Conservation (phyloP, 1,140 invertebrate genomes). For the Choristoneura fumiferana region DNA sequence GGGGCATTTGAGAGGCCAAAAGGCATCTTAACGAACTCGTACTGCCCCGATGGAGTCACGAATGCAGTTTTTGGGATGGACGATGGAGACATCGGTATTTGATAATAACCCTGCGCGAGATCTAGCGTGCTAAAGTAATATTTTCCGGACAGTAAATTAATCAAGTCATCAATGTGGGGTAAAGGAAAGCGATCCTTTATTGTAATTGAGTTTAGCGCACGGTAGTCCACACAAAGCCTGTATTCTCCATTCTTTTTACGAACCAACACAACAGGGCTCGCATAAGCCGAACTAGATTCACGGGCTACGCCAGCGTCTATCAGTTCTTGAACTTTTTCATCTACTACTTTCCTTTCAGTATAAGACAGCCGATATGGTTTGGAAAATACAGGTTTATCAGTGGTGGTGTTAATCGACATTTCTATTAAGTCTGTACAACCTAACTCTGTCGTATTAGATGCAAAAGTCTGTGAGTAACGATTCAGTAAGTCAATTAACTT, state of each 20-base stretch:
- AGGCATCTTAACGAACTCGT: constrained; percentile 37
- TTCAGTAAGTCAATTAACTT: constrained; percentile 20
- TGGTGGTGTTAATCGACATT: constrained; percentile 28
- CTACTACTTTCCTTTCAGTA: constrained; percentile 28
- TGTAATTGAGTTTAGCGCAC: constrained; percentile 65
- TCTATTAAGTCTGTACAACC: constrained; percentile 28
- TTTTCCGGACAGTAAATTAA: constrained; percentile 48
- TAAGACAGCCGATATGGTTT: constrained; percentile 35
- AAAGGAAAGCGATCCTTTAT: constrained; percentile 68
- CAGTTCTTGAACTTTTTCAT: constrained; percentile 25
- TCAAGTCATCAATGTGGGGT: constrained; percentile 68
- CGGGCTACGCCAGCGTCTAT: constrained; percentile 21
- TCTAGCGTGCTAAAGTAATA: constrained; percentile 52
- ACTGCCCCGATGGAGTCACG: constrained; percentile 45
- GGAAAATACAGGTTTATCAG: constrained; percentile 27
- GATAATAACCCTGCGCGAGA: constrained; percentile 59
- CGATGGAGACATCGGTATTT: constrained; percentile 48
- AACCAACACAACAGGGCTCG: constrained; percentile 32
- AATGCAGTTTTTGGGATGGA: constrained; percentile 46
- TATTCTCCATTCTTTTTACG: constrained; percentile 34
- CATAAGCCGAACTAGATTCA: constrained; percentile 31
- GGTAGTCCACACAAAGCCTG: constrained; percentile 54
- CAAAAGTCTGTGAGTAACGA: constrained; percentile 24
- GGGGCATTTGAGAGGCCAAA: constrained; percentile 36
- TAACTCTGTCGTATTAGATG: constrained; percentile 23